These are phyloP conservation scores for Zosterops lateralis DNA, from an alignment of 2,113 vertebrate species.

Conservation along the genomic window DNA sequence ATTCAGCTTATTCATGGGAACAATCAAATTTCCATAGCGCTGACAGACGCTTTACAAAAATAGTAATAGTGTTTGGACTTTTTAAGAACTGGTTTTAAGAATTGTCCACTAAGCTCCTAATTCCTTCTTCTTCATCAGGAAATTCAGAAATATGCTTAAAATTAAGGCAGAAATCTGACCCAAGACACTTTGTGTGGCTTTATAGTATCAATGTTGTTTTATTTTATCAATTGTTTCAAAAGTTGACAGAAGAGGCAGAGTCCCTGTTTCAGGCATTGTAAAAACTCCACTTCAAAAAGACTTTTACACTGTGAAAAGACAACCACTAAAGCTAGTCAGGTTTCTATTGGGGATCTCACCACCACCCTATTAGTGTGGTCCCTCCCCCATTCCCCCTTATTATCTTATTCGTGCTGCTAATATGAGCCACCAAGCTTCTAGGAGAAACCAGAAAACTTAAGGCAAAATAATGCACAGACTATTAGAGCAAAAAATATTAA, in stretches of 20 bases:
- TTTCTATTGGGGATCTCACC: not conserved
- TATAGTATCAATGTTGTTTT: not conserved
- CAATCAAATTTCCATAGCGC: not conserved
- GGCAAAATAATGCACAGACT: not conserved
- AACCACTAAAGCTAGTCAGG: not conserved
- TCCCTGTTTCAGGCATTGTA: not conserved
- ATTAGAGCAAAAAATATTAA: not conserved
- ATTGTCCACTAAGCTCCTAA: not conserved
- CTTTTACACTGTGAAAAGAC: not conserved
- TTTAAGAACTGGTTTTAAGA: not conserved
- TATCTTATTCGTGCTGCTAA: not conserved
- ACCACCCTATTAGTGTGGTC: not conserved
- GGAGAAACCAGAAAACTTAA: not conserved
- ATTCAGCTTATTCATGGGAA: not conserved
- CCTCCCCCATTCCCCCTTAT: not conserved
- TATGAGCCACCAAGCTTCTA: not conserved
- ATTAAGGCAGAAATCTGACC: not conserved
- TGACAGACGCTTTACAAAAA: not conserved
- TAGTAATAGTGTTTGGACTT: not conserved
- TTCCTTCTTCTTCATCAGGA: not conserved
- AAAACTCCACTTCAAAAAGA: not conserved
- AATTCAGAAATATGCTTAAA: not conserved
- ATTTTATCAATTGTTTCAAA: not conserved
- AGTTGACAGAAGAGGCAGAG: not conserved
- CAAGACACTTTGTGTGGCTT: not conserved